These are phyloP conservation scores for Siphlonurus alternatus DNA, from an alignment of 2,888 invertebrate genomes.

Conservation along the genomic window DNA sequence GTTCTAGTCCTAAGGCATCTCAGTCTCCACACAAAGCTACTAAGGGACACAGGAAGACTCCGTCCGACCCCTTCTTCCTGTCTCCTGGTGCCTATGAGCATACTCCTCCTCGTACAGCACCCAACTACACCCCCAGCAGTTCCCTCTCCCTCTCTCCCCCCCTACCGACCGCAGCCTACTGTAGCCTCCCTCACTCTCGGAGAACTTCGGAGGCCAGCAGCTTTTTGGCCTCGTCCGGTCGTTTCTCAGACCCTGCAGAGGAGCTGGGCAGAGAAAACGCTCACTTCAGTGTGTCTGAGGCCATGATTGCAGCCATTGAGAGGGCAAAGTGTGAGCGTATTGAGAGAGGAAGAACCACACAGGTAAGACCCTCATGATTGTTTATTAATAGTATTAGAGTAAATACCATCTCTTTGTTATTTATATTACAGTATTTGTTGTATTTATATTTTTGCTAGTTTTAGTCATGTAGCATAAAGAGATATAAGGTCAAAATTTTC, in stretches of 20 bases:
- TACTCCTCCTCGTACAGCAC: not conserved
- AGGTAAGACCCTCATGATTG: constrained; percentile 22
- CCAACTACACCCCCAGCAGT: not conserved
- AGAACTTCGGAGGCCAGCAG: constrained; percentile 27
- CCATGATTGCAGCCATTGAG: constrained; percentile 67
- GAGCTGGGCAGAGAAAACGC: constrained; percentile 72
- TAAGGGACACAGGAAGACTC: not conserved
- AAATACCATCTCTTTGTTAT: too few species aligned
- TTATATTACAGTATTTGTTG: too few species aligned
- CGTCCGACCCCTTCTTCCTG: too few species aligned
- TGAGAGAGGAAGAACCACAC: constrained; percentile 17
- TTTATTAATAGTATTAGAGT: constrained; percentile 1
- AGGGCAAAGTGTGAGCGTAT: not conserved
- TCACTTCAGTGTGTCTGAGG: constrained; percentile 70
- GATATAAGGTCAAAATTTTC: too few species aligned
- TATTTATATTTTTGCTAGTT: too few species aligned
- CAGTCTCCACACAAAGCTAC: not conserved
- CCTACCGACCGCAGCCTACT: not conserved
- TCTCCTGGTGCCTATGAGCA: not conserved
- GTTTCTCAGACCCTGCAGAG: constrained; percentile 50
- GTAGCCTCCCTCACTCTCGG: not conserved
- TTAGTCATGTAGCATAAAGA: too few species aligned
- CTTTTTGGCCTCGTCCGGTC: constrained; percentile 47
- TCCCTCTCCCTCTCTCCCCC: not conserved
- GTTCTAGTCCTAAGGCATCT: not conserved